Percentiles rank a stretch among this genome's conserved stretches.
These are phyloP conservation scores for Uropetala carovei DNA, from an alignment of 2,888 invertebrate genomes.

Conservation along the genomic window DNA sequence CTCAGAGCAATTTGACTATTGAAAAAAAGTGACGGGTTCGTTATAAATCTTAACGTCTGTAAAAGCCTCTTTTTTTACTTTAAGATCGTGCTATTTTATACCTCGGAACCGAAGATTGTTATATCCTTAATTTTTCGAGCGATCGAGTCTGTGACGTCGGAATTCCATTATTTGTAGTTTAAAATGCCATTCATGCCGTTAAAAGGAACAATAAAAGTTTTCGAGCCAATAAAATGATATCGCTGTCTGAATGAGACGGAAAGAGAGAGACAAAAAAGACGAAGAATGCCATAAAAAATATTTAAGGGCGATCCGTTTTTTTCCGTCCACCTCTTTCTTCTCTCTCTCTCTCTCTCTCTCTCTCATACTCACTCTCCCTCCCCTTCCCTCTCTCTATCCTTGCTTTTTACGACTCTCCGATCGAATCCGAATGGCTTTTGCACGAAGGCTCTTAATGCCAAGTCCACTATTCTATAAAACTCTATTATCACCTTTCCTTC, in stretches of 20 bases:
- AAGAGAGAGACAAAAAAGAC: neutral
- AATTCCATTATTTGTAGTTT: neutral
- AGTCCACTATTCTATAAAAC: slow-evolving; percentile 41
- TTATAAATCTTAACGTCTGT: no score
- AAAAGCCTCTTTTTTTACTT: no score
- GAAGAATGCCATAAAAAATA: neutral
- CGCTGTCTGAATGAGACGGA: neutral
- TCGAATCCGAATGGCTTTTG: slow-evolving; percentile 20
- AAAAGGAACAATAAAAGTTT: neutral
- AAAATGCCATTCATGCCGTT: neutral
- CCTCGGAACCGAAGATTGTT: neutral
- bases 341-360: neutral
- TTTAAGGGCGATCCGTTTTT: neutral
- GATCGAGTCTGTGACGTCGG: neutral
- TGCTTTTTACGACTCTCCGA: slow-evolving; percentile 32
- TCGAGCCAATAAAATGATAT: neutral
- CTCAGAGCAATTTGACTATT: no score
- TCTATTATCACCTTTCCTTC: slow-evolving; percentile 34
- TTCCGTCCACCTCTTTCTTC: neutral
- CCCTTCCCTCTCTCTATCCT: neutral
- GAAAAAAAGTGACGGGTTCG: no score
- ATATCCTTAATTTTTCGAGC: neutral
- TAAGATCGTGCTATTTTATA: no score
- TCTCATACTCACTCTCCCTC: neutral
- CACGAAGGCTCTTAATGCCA: slow-evolving; percentile 29